These are phyloP conservation scores for Heliconius himera DNA, from an alignment of 1,140 invertebrate species.

Conservation along the genomic window DNA sequence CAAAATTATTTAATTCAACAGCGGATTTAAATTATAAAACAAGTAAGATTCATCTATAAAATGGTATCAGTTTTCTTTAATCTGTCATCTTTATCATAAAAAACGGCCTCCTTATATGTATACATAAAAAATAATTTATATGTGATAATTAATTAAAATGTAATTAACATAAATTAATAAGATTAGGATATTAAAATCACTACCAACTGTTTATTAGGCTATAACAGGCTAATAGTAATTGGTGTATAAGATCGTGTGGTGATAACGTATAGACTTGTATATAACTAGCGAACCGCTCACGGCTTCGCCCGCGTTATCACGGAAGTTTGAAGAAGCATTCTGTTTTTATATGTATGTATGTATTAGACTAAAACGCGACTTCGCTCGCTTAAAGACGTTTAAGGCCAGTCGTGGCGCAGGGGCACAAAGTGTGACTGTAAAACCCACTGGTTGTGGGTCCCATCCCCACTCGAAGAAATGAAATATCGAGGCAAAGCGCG, in stretches of 20 bases:
- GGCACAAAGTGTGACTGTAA: too few species aligned
- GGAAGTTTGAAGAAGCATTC: too few species aligned
- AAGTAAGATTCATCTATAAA: not conserved
- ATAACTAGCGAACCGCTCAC: too few species aligned
- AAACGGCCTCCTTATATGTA: not conserved
- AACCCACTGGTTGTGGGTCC: too few species aligned
- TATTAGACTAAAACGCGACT: too few species aligned
- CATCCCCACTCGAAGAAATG: too few species aligned
- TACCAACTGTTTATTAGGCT: not conserved
- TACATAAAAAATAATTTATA: conserved; percentile 1
- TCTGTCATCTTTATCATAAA: not conserved
- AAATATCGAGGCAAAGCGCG: too few species aligned
- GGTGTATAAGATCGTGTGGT: not conserved
- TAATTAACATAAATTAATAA: not conserved
- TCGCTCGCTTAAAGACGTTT: too few species aligned
- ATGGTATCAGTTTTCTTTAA: not conserved
- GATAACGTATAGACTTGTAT: not conserved
- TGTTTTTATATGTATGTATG: too few species aligned
- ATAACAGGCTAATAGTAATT: not conserved
- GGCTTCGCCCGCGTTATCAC: too few species aligned
- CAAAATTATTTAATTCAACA: not conserved
- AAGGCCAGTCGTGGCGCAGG: too few species aligned
- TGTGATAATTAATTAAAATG: not conserved
- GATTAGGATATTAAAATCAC: not conserved
- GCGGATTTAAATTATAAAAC: not conserved